Conservation (phyloP, 2,888 invertebrate genomes). For the Eretmocerus hayati region DNA sequence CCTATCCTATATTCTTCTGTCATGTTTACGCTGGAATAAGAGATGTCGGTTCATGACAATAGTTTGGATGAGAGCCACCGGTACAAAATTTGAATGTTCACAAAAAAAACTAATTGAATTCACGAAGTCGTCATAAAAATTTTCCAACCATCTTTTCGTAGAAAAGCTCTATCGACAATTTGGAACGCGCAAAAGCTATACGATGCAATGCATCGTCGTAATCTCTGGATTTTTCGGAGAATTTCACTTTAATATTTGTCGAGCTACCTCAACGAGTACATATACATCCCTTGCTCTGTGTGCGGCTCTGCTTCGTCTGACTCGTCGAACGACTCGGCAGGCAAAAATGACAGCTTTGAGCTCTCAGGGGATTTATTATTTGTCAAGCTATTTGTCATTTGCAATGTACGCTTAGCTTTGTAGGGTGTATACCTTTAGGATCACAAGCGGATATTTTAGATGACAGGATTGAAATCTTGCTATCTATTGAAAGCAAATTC, state of each 20-base stretch:
- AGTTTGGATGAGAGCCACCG: too few relatives aligned
- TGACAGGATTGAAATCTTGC: neutral
- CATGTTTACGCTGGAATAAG: too few relatives aligned
- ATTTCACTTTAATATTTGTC: constrained; percentile 9
- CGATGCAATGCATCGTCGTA: too few relatives aligned
- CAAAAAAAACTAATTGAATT: too few relatives aligned
- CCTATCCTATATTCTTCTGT: too few relatives aligned
- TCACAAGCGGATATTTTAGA: neutral
- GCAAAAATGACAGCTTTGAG: neutral
- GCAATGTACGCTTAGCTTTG: constrained; percentile 12
- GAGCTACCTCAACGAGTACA: neutral
- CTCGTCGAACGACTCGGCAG: neutral
- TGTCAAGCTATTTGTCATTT: constrained; percentile 34
- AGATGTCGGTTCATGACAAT: too few relatives aligned
- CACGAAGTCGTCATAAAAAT: too few relatives aligned
- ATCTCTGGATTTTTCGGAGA: neutral
- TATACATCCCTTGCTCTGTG: neutral
- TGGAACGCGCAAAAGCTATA: too few relatives aligned
- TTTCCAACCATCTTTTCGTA: too few relatives aligned
- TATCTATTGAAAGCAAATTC: neutral
- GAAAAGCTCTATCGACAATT: too few relatives aligned
- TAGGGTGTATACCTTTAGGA: constrained; percentile 11
- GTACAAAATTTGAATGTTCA: too few relatives aligned
- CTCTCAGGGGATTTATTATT: constrained; percentile 31
- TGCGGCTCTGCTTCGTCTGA: too few relatives aligned